phyloP scores from a whole-genome alignment of 2,888 invertebrate species.

The Heliconius cydno region DNA sequence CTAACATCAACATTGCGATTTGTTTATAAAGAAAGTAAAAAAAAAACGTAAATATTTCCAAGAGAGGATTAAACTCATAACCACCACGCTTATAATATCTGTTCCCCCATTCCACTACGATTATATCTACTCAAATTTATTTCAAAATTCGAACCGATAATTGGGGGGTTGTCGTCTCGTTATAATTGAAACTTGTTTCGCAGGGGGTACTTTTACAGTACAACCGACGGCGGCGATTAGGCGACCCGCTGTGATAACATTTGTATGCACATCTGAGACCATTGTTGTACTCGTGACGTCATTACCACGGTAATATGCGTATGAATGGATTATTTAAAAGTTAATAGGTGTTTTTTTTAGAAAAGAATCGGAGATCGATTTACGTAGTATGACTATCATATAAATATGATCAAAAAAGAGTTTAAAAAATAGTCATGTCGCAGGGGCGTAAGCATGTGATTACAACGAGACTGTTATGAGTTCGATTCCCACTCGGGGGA shows the following conservation, averaged over 20 bases:
- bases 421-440: no score
- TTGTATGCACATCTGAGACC: constrained; percentile 41
- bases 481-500: no score
- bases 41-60: not conserved
- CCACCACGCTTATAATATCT: not conserved
- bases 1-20: not conserved
- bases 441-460: no score
- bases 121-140: constrained; percentile 34
- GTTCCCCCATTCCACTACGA: not conserved
- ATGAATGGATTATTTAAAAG: constrained; percentile 23
- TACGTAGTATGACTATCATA: no score
- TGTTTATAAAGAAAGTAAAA: not conserved
- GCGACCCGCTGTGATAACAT: constrained; percentile 37
- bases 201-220: constrained; percentile 36
- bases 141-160: constrained; percentile 46
- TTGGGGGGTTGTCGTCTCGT: constrained; percentile 49
- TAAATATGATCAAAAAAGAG: no score
- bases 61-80: not conserved
- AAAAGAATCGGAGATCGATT: not conserved
- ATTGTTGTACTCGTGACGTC: constrained; percentile 35
- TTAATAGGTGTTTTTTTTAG: not conserved
- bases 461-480: no score
- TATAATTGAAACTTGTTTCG: constrained; percentile 46
- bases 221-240: not conserved
- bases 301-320: constrained; percentile 31